These are phyloP conservation scores for Synergus laeviventris DNA, from an alignment of 2,888 invertebrate species.

Conservation along the genomic window DNA sequence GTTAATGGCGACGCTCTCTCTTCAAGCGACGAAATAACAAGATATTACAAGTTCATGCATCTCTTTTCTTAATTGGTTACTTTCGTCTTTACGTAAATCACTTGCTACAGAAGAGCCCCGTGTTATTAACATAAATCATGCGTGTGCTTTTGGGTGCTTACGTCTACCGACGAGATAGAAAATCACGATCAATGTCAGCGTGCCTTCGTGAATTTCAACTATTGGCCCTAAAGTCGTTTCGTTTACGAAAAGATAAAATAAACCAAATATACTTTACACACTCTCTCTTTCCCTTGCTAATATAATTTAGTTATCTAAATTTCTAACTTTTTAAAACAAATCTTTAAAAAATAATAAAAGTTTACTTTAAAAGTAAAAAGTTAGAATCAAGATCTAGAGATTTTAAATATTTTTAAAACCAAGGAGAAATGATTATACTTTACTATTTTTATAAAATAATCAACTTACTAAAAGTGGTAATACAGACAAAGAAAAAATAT, in stretches of 20 bases:
- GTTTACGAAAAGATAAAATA: constrained; percentile 12
- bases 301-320: not conserved
- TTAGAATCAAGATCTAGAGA: not conserved
- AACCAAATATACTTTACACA: constrained; percentile 5
- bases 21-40: constrained; percentile 46
- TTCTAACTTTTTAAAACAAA: not conserved
- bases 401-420: not conserved
- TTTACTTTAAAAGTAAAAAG: not conserved
- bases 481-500: constrained; percentile 1
- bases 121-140: constrained; percentile 70
- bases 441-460: not conserved
- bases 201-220: constrained; percentile 4
- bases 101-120: constrained; percentile 53
- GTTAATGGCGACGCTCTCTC: constrained; percentile 65
- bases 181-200: not conserved
- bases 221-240: constrained; percentile 12
- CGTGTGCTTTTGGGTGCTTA: constrained; percentile 61
- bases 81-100: constrained; percentile 42
- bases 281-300: not conserved
- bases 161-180: constrained; percentile 1
- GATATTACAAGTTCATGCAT: constrained; percentile 40
- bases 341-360: not conserved
- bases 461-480: not conserved
- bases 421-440: not conserved
- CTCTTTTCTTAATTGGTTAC: constrained; percentile 25